Conservation (phyloP, 1,140 invertebrate genomes). For the Dreissena polymorpha region DNA sequence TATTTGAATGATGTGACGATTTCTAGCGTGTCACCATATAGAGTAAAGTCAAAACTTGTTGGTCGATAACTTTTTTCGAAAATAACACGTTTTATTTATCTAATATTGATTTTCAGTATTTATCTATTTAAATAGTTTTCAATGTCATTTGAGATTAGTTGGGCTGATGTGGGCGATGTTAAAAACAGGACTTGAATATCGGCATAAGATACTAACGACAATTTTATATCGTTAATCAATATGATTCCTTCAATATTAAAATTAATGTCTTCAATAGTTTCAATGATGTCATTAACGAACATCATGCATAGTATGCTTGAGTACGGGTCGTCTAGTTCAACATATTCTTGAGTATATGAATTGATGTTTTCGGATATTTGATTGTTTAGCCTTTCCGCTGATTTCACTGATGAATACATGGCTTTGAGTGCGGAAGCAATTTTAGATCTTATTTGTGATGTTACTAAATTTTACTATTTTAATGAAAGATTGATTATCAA, state of each 20-base stretch:
- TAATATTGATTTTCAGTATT: slow-evolving; percentile 15
- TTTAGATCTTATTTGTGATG: no score
- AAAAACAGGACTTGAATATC: slow-evolving; percentile 6
- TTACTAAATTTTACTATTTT: no score
- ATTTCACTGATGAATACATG: slow-evolving; percentile 11
- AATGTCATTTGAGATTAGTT: not conserved
- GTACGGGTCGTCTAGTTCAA: slow-evolving; percentile 23
- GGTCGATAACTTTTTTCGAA: slow-evolving; percentile 1
- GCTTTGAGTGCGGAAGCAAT: not conserved
- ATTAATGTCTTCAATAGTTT: slow-evolving; percentile 21
- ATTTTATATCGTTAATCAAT: slow-evolving; percentile 6
- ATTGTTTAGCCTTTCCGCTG: not conserved
- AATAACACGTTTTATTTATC: not conserved
- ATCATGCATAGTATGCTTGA: slow-evolving; percentile 15
- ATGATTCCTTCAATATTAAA: slow-evolving; percentile 15
- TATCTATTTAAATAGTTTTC: not conserved
- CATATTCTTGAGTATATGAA: not conserved
- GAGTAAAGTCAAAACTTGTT: not conserved
- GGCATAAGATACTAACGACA: not conserved
- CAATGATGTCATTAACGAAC: slow-evolving; percentile 27
- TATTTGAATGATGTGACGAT: slow-evolving; percentile 16
- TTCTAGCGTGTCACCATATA: not conserved
- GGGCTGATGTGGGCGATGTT: not conserved
- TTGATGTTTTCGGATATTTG: not conserved
- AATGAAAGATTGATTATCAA: no score